Evolutionary conservation across 2,888 invertebrate genomes (phyloP).

Genomic region (Psylliodes chrysocephalus): DNA sequence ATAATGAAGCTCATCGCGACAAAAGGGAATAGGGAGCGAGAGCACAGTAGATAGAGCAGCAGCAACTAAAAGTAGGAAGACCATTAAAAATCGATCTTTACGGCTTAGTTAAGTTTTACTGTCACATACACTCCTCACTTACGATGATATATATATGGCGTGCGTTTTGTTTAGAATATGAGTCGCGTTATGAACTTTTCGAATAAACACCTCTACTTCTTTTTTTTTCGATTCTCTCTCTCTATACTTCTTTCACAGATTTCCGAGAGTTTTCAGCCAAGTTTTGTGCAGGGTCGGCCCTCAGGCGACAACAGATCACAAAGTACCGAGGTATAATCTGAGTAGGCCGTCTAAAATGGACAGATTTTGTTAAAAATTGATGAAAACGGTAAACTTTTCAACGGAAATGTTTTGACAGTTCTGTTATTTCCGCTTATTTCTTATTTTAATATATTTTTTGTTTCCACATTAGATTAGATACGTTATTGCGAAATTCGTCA

Average conservation of each 20-base stretch:
- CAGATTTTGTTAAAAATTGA: no score
- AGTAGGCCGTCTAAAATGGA: no score
- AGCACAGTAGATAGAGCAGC: no score
- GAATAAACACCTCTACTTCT: slow-evolving; percentile 30
- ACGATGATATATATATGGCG: slow-evolving; percentile 33
- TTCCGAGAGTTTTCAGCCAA: slow-evolving; percentile 1
- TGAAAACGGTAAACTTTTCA: no score
- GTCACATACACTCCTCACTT: slow-evolving; percentile 36
- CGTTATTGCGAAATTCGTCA: no score
- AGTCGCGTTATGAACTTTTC: slow-evolving; percentile 35
- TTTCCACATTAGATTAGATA: no score
- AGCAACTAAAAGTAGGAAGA: slow-evolving; percentile 45
- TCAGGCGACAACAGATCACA: no score
- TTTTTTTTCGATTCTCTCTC: no score
- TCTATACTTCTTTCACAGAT: background rate
- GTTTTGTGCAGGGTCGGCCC: slow-evolving; percentile 10
- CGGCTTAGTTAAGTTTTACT: slow-evolving; percentile 34
- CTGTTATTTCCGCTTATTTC: no score
- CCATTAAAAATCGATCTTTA: slow-evolving; percentile 45
- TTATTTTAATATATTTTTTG: no score
- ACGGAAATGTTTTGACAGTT: no score
- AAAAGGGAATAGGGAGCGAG: background rate
- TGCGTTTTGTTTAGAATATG: slow-evolving; percentile 37
- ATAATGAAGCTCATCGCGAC: slow-evolving; percentile 41
- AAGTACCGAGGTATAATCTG: no score